Percentiles rank a stretch among this genome's conserved stretches.
These are phyloP conservation scores for Syrphus vitripennis DNA, from an alignment of 2,888 invertebrate genomes.

Conservation along the genomic window DNA sequence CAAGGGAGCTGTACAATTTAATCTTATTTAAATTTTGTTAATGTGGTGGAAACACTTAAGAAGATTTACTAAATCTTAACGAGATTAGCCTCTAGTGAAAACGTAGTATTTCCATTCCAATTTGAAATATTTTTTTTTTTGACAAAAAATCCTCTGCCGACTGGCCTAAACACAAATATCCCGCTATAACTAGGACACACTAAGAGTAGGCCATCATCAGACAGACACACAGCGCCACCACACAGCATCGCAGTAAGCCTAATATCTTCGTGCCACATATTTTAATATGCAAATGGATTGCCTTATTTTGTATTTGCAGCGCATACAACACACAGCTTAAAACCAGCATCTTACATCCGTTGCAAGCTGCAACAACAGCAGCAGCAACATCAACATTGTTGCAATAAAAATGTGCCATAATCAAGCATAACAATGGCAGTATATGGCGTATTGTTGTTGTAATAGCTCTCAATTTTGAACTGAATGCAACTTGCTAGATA, in stretches of 20 bases:
- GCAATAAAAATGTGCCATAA: slow-evolving; percentile 64
- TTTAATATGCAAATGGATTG: slow-evolving; percentile 19
- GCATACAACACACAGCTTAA: background rate
- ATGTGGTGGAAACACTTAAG: no score
- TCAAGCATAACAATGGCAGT: slow-evolving; percentile 56
- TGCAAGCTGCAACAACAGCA: background rate
- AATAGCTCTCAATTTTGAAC: background rate
- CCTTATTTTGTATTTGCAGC: slow-evolving; percentile 24
- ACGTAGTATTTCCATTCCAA: no score
- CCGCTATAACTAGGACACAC: slow-evolving; percentile 3
- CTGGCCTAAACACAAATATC: background rate
- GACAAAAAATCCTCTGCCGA: no score
- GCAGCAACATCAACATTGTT: slow-evolving; percentile 36
- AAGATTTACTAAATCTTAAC: no score
- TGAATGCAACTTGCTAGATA: slow-evolving; percentile 13
- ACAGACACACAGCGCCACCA: background rate
- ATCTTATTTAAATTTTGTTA: no score
- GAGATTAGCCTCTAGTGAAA: no score
- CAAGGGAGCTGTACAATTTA: no score
- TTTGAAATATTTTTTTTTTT: no score
- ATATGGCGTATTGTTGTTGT: background rate
- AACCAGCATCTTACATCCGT: slow-evolving; percentile 13
- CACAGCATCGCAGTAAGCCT: no score
- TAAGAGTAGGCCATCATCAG: background rate
- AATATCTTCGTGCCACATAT: slow-evolving; percentile 25